phyloP scores from a whole-genome alignment of 2,888 invertebrate species.

The Panzeria rudis region DNA sequence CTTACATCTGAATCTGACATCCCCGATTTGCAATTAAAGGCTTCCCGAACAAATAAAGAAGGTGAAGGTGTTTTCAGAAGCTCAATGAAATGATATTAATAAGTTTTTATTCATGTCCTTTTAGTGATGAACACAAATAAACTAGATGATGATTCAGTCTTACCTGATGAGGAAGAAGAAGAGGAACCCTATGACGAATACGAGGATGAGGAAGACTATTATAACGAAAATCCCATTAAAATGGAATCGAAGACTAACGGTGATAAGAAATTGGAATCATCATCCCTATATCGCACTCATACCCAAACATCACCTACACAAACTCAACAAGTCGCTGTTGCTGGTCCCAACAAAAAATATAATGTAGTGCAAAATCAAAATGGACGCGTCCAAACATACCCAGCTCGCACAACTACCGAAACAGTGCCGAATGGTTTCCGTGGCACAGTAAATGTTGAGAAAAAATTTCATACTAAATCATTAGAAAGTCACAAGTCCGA shows the following conservation, averaged over 20 bases:
- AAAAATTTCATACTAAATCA: constrained; percentile 82
- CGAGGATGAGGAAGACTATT: constrained; percentile 87
- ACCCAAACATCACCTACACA: constrained; percentile 80
- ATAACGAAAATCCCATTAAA: constrained; percentile 83
- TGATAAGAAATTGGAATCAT: constrained; percentile 61
- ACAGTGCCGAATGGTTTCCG: constrained; percentile 83
- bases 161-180: constrained; percentile 85
- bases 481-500: constrained; percentile 77
- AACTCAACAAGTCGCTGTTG: constrained; percentile 79
- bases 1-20: constrained; percentile 76
- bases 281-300: constrained; percentile 74
- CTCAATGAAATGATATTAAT: too few species aligned
- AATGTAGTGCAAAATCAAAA: constrained; percentile 82
- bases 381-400: constrained; percentile 78
- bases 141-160: constrained; percentile 70
- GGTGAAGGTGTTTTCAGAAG: constrained; percentile 53
- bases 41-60: constrained; percentile 79
- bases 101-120: background rate
- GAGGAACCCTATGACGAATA: constrained; percentile 83
- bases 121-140: constrained; percentile 74
- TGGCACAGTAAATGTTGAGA: constrained; percentile 83
- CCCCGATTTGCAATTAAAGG: constrained; percentile 79
- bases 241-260: constrained; percentile 73
- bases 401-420: constrained; percentile 79
- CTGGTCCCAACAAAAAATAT: constrained; percentile 77